These are phyloP conservation scores for Tenrec ecaudatus DNA, from an alignment of 2,113 vertebrate species.

Conservation along the genomic window DNA sequence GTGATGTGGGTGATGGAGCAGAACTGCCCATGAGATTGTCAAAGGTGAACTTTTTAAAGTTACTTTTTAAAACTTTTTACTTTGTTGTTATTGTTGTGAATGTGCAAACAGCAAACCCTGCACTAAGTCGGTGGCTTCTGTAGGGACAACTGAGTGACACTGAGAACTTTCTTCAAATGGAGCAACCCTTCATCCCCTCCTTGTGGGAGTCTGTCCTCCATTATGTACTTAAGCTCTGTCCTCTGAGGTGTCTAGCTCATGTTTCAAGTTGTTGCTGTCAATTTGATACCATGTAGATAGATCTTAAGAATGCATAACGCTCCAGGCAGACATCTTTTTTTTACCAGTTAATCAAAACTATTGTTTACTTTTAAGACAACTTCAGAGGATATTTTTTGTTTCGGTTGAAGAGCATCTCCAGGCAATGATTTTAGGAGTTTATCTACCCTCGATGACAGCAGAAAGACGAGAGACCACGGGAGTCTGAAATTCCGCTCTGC, in stretches of 20 bases:
- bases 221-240: background rate
- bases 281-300: background rate
- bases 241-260: background rate
- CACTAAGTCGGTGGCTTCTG: background rate
- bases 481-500: background rate
- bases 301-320: background rate
- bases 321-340: background rate
- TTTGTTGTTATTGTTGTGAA: background rate
- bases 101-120: background rate
- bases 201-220: background rate
- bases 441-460: background rate
- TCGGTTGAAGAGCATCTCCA: background rate
- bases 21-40: background rate
- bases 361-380: background rate
- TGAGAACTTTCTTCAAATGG: background rate
- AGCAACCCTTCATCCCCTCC: background rate
- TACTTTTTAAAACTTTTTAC: background rate
- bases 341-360: background rate
- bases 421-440: background rate
- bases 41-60: background rate
- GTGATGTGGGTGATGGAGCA: background rate
- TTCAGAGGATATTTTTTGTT: background rate
- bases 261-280: background rate
- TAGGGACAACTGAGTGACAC: background rate
- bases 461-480: background rate